Percentiles rank a stretch among this genome's conserved stretches.
Conservation (phyloP, 2,113 vertebrate species). For the Collichthys lucidus region DNA sequence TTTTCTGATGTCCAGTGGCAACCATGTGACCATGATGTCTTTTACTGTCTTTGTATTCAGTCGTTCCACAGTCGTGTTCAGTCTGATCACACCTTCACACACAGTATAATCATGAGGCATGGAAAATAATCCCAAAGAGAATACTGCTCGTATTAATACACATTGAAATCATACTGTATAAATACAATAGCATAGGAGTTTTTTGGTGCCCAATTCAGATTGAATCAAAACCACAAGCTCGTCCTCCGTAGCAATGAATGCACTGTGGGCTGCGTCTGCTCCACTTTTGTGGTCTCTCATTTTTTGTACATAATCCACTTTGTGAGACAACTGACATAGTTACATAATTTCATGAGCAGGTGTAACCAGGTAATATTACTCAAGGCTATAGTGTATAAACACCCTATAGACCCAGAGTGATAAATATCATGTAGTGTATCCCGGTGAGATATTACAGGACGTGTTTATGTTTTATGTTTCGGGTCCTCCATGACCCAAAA, state of each 20-base stretch:
- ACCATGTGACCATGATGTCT: too few species aligned
- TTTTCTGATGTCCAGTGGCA: neutral
- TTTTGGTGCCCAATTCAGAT: neutral
- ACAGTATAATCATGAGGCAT: neutral
- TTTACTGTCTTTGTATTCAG: too few species aligned
- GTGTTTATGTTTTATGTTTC: slow-evolving; percentile 46
- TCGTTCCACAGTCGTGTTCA: too few species aligned
- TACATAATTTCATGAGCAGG: neutral
- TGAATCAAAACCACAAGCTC: neutral
- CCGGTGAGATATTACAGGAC: slow-evolving; percentile 18
- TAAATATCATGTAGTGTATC: slow-evolving; percentile 1
- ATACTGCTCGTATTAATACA: too few species aligned
- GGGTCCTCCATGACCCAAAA: slow-evolving; percentile 21
- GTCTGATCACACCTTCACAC: too few species aligned
- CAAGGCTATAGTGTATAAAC: neutral
- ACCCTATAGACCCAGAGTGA: neutral
- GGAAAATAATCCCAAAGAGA: neutral
- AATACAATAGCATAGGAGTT: neutral
- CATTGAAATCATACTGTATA: neutral
- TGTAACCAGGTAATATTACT: neutral
- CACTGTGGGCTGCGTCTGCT: neutral
- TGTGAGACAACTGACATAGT: neutral
- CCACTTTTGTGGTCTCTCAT: neutral
- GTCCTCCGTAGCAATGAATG: neutral
- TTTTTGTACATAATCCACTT: neutral